phyloP scores from a whole-genome alignment of 2,888 invertebrate species.

The Rhingia rostrata region DNA sequence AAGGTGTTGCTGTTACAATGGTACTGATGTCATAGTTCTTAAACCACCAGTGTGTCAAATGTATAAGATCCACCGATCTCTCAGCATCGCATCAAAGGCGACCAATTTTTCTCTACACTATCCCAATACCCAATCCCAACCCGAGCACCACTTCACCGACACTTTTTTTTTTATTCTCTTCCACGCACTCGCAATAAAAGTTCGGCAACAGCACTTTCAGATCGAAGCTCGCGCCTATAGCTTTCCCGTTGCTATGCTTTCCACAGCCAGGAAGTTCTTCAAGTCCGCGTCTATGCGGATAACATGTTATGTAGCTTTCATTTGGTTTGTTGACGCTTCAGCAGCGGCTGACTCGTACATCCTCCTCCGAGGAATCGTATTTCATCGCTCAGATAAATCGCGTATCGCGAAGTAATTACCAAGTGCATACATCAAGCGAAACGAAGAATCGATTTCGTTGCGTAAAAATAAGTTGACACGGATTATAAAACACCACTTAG shows the following conservation, averaged over 20 bases:
- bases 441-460: neutral
- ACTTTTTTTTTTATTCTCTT: neutral
- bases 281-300: slow-evolving; percentile 39
- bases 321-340: slow-evolving; percentile 42
- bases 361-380: neutral
- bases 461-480: neutral
- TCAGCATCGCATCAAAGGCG: neutral
- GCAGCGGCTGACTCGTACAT: slow-evolving; percentile 26
- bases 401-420: slow-evolving; percentile 1
- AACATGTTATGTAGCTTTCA: slow-evolving; percentile 52
- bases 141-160: neutral
- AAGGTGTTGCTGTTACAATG: too few species aligned
- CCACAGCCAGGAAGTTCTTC: slow-evolving; percentile 56
- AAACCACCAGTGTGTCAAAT: too few species aligned
- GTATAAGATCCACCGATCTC: too few species aligned
- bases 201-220: slow-evolving; percentile 38
- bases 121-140: too few species aligned
- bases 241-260: slow-evolving; percentile 59
- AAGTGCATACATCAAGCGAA: neutral
- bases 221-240: slow-evolving; percentile 48
- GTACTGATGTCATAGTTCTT: too few species aligned
- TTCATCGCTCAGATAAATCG: neutral
- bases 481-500: slow-evolving; percentile 7
- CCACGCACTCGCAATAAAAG: neutral
- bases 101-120: neutral